These are phyloP conservation scores for Sesamia inferens DNA, from an alignment of 2,888 invertebrate genomes.

Conservation along the genomic window DNA sequence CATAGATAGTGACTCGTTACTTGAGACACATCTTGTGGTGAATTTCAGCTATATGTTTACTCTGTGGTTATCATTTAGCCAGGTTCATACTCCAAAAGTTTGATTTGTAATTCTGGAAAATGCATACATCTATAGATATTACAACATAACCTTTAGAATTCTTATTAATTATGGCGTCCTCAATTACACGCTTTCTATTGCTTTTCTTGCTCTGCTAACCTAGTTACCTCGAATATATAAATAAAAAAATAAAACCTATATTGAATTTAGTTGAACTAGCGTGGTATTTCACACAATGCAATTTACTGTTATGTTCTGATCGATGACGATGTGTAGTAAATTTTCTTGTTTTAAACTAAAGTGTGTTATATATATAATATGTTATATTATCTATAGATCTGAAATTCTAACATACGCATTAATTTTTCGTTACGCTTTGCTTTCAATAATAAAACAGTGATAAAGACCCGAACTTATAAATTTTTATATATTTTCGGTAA, in stretches of 20 bases:
- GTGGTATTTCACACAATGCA: slow-evolving; percentile 35
- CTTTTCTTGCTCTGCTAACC: slow-evolving; percentile 42
- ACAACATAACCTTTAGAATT: slow-evolving; percentile 11
- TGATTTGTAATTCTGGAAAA: neutral
- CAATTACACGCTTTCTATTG: slow-evolving; percentile 27
- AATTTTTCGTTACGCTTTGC: neutral
- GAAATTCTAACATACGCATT: neutral
- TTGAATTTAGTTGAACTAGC: slow-evolving; percentile 23
- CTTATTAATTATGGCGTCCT: slow-evolving; percentile 12
- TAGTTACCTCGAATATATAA: slow-evolving; percentile 37
- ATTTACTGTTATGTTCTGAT: slow-evolving; percentile 51
- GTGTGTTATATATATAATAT: slow-evolving; percentile 13
- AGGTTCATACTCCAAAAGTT: neutral
- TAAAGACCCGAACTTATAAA: neutral
- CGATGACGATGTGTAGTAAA: slow-evolving; percentile 41
- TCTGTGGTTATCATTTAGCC: too few species aligned
- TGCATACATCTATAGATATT: neutral
- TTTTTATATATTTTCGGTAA: slow-evolving; percentile 20
- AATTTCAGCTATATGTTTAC: neutral
- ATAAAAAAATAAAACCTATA: slow-evolving; percentile 40
- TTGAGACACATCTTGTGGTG: neutral
- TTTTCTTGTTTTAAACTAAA: slow-evolving; percentile 29
- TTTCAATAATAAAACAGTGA: slow-evolving; percentile 1
- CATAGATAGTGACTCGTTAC: neutral
- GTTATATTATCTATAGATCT: neutral